These are phyloP conservation scores for Cacatua alba DNA, from an alignment of 2,113 vertebrate species.

Conservation along the genomic window DNA sequence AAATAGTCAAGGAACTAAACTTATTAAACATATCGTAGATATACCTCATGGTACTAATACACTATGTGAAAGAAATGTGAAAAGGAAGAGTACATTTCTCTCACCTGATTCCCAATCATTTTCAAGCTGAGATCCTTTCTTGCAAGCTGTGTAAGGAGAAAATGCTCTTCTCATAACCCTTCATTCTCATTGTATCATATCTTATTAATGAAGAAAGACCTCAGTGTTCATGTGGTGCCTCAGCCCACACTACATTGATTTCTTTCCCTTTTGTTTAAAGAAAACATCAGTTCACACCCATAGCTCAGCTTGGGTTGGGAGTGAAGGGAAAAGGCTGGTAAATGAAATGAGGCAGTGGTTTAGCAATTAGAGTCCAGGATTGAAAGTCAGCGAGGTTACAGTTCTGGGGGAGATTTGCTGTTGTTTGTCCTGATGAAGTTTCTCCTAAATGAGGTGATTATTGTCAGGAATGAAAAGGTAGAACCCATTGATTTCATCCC, in stretches of 20 bases:
- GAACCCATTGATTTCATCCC: constrained; percentile 47
- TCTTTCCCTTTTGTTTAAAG: background rate
- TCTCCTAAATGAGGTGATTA: constrained; percentile 46
- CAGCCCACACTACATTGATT: background rate
- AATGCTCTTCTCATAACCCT: background rate
- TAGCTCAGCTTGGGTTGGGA: background rate
- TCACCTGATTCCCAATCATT: background rate
- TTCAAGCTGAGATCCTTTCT: background rate
- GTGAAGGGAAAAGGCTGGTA: background rate
- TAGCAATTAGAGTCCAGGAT: background rate
- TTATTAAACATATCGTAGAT: background rate
- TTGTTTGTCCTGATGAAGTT: constrained; percentile 48
- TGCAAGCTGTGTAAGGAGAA: background rate
- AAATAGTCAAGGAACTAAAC: background rate
- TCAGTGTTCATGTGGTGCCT: background rate
- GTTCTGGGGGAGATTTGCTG: background rate
- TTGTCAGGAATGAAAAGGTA: constrained; percentile 55
- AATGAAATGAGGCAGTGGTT: background rate
- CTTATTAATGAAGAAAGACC: background rate
- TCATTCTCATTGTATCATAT: background rate
- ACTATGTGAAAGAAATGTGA: background rate
- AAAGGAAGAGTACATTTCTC: background rate
- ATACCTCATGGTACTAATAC: background rate
- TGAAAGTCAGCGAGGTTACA: constrained; percentile 2
- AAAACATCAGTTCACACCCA: background rate